Conservation (phyloP, 2,113 vertebrate genomes). For the Oreochromis aureus region DNA sequence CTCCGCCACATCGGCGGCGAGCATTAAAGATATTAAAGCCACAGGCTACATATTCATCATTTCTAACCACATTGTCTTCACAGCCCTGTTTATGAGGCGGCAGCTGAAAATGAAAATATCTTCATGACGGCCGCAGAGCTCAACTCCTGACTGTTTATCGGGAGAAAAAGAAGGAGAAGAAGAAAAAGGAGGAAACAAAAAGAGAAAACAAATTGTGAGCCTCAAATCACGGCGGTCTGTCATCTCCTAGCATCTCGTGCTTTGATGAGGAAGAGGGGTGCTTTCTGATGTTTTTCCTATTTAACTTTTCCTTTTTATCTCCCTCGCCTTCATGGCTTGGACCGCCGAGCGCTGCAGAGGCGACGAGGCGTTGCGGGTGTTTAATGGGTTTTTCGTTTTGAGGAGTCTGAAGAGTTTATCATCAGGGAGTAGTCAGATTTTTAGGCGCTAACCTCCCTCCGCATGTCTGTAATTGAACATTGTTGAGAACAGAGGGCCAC, state of each 20-base stretch:
- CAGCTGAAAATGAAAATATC: conserved; percentile 36
- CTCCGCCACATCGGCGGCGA: neutral
- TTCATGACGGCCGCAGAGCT: neutral
- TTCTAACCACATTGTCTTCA: conserved; percentile 45
- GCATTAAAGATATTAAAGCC: conserved; percentile 45
- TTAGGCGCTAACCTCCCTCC: neutral
- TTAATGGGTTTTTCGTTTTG: conserved; percentile 45
- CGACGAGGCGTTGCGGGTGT: conserved; percentile 17
- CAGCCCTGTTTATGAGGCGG: conserved; percentile 11
- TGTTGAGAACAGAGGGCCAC: neutral
- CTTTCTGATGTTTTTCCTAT: conserved; percentile 34
- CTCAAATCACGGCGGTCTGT: neutral
- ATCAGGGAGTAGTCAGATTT: neutral
- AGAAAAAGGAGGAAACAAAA: neutral
- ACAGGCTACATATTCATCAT: conserved; percentile 44
- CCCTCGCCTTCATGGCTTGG: conserved; percentile 14
- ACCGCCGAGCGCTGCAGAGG: conserved; percentile 6
- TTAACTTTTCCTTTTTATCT: conserved; percentile 53
- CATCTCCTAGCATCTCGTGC: conserved; percentile 6
- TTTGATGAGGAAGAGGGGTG: conserved; percentile 6
- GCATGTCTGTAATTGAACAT: conserved; percentile 13
- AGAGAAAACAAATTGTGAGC: conserved; percentile 31
- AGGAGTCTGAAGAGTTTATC: conserved; percentile 35
- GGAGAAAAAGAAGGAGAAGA: neutral
- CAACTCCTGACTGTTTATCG: conserved; percentile 8